phyloP scores from a whole-genome alignment of 1,140 invertebrate species.

The Trichonephila clavata region DNA sequence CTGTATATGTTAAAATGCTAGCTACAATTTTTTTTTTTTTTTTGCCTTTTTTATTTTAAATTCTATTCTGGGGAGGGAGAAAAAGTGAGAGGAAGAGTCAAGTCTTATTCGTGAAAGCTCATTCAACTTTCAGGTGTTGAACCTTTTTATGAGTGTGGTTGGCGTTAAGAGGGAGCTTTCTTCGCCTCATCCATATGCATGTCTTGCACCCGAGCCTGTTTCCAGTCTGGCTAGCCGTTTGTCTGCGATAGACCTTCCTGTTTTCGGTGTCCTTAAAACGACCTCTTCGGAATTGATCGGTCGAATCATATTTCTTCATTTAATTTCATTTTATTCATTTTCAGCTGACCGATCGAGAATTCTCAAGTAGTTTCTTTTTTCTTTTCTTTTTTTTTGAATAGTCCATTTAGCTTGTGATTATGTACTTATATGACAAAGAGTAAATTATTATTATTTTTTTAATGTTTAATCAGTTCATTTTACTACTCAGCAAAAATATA shows the following conservation, averaged over 20 bases:
- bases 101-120: not conserved
- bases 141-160: not conserved
- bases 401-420: no score
- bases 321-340: not conserved
- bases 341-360: not conserved
- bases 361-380: no score
- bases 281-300: not conserved
- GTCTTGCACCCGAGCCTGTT: not conserved
- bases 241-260: not conserved
- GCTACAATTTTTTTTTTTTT: no score
- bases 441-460: no score
- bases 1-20: no score
- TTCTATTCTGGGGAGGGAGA: not conserved
- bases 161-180: not conserved
- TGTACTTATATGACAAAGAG: no score
- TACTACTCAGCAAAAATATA: no score
- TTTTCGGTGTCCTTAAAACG: not conserved
- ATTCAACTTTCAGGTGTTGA: not conserved
- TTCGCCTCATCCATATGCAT: conserved; percentile 1
- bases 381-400: no score
- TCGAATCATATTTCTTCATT: not conserved
- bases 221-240: not conserved
- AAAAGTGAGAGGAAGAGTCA: not conserved
- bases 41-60: not conserved
- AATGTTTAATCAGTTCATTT: no score